Percentiles rank a stretch among this genome's conserved stretches.
Evolutionary conservation across 2,113 vertebrate genomes (phyloP).

Genomic region (Xiphophorus maculatus): DNA sequence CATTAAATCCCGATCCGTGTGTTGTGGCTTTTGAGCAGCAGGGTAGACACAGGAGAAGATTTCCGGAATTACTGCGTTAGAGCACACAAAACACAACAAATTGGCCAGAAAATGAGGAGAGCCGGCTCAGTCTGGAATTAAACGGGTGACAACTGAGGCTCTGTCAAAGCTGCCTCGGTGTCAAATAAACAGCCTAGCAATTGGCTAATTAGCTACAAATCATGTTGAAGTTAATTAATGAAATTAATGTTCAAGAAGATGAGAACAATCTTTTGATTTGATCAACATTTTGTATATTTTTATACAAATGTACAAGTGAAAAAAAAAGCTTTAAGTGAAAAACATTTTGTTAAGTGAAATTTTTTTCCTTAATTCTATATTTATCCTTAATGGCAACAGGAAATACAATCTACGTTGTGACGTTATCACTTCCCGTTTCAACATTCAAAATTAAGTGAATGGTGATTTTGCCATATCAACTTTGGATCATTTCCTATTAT

Average conservation of each 20-base stretch:
- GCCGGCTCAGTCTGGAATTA: constrained; percentile 52
- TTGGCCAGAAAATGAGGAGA: constrained; percentile 57
- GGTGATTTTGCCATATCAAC: no score
- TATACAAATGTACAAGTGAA: no score
- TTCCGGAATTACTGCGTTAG: not conserved
- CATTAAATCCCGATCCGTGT: constrained; percentile 60
- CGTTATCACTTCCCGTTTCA: no score
- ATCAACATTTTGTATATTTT: not conserved
- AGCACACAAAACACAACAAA: constrained; percentile 46
- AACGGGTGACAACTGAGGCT: constrained; percentile 55
- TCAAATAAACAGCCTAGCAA: constrained; percentile 56
- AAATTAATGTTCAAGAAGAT: not conserved
- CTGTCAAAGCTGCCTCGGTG: constrained; percentile 40
- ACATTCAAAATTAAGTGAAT: no score
- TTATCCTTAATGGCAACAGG: no score
- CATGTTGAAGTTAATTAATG: not conserved
- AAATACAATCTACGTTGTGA: no score
- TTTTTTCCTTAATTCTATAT: no score
- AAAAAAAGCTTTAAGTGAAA: no score
- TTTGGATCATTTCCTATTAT: no score
- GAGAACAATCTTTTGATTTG: not conserved
- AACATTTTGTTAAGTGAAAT: no score
- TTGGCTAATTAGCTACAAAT: constrained; percentile 7
- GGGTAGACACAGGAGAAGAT: constrained; percentile 44
- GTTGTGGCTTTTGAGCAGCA: constrained; percentile 52